phyloP scores from a whole-genome alignment of 2,113 vertebrate genomes.

The Poeciliopsis turrubarensis region DNA sequence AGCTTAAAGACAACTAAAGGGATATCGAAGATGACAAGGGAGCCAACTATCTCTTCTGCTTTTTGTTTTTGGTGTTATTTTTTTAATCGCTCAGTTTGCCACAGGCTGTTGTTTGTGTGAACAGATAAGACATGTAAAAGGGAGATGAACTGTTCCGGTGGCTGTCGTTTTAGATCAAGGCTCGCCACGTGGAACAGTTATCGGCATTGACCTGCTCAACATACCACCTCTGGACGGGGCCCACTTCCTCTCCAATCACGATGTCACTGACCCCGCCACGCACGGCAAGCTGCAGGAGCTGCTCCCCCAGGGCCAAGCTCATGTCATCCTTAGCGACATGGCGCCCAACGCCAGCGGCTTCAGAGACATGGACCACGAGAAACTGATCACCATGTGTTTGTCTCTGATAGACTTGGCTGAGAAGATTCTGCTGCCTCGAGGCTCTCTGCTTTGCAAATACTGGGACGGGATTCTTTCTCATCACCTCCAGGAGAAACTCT shows the following conservation, averaged over 20 bases:
- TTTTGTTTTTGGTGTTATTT: not conserved
- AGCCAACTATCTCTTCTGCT: no score
- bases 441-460: conserved; percentile 89
- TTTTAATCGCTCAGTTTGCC: not conserved
- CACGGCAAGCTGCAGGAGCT: conserved; percentile 76
- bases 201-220: conserved; percentile 88
- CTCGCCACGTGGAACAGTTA: conserved; percentile 82
- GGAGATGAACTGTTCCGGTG: not conserved
- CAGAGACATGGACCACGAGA: conserved; percentile 89
- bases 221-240: conserved; percentile 88
- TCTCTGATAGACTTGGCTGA: conserved; percentile 82
- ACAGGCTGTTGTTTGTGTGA: not conserved
- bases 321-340: conserved; percentile 94
- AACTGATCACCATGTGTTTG: conserved; percentile 82
- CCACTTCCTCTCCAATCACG: conserved; percentile 82
- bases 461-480: conserved; percentile 86
- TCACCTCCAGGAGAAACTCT: conserved; percentile 81
- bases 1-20: not conserved
- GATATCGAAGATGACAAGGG: not conserved
- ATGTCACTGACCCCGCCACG: conserved; percentile 80
- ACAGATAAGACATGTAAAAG: not conserved
- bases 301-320: conserved; percentile 82
- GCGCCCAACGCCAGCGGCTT: conserved; percentile 93
- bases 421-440: conserved; percentile 79
- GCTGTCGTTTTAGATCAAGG: conserved; percentile 76